Base-by-base conservation (phyloP, 2,113 vertebrate species). In the Beaufortia kweichowensis region DNA sequence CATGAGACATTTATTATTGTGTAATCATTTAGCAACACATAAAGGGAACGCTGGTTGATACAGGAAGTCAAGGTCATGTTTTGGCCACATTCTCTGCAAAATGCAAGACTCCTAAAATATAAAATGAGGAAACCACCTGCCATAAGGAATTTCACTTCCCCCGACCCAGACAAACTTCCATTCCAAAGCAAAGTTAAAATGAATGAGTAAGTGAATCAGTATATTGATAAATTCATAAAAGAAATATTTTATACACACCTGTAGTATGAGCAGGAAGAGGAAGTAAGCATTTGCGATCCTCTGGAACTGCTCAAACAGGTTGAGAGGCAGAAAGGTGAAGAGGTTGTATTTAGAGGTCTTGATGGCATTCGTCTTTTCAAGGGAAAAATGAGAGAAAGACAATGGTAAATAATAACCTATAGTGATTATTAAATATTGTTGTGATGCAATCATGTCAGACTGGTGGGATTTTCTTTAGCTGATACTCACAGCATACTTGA, bases 301-400 rank as follows among this genome's bases (percentile, higher is more conserved):
- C 90, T 95, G 96, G 85, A 99, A 98, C 88, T 98, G 96, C 87
- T 98, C 95, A 41, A 99, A 99, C 48, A 99, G 88, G 90, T 99
- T 99, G 84, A 96, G 88, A 53, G 96, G 96, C 67, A 99, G 91
- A 84, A 99, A 99, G 82, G 91, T 96, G 85, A 97, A 91, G 76
- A 91, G 24, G 81, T 91, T 96, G 84, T 98, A 99, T 85, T 96
- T 99, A 1, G 94, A 95, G 28, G 97, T 99, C 87, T 95, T 96
- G 86, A 99, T 96, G 76, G 91, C 87, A 81, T 99, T 99, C 19
- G 92, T 93, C 96, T 98, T 88, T 29, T 80, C 15, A 23, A 69
- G 56, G 53, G 33, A 11, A 61, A 1, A 21, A 26, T 57, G 1
- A 29, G 1, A 43, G 7, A 60, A 67, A 83, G 76, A 83, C 76